These are phyloP conservation scores for Caiman crocodilus DNA, from an alignment of 2,797 vertebrate genomes.

Conservation along the genomic window DNA sequence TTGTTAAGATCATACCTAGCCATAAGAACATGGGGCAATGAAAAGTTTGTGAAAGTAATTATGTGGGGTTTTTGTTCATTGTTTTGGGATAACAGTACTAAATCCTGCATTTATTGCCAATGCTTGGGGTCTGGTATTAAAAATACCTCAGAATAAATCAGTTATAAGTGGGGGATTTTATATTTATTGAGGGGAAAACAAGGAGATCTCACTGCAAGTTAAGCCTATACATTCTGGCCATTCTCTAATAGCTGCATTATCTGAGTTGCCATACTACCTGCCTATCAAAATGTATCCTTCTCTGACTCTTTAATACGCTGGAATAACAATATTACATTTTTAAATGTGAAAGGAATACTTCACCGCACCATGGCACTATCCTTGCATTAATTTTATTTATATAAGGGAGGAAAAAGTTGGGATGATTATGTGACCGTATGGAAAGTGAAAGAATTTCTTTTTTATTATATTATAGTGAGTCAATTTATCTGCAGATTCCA, in stretches of 20 bases:
- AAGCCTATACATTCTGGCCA: neutral
- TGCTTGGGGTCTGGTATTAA: neutral
- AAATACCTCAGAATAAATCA: neutral
- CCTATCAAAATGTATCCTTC: neutral
- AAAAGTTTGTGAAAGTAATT: constrained; percentile 2
- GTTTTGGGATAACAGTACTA: neutral
- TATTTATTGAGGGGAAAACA: neutral
- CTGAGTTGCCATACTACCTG: neutral
- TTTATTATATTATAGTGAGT: neutral
- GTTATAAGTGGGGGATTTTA: neutral
- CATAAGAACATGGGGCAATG: neutral
- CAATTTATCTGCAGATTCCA: neutral
- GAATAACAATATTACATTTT: neutral
- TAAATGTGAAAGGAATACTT: neutral
- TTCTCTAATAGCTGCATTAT: neutral
- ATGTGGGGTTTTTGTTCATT: neutral
- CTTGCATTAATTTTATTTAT: neutral
- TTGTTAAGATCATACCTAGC: neutral
- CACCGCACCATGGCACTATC: neutral
- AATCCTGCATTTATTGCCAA: neutral
- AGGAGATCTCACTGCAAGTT: constrained; percentile 2
- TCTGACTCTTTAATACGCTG: neutral
- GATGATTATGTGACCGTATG: neutral
- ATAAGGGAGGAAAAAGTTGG: neutral
- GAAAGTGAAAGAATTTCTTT: constrained; percentile 27